Evolutionary conservation across 2,797 vertebrate genomes (phyloP).

Genomic region (Urophycis tenuis): DNA sequence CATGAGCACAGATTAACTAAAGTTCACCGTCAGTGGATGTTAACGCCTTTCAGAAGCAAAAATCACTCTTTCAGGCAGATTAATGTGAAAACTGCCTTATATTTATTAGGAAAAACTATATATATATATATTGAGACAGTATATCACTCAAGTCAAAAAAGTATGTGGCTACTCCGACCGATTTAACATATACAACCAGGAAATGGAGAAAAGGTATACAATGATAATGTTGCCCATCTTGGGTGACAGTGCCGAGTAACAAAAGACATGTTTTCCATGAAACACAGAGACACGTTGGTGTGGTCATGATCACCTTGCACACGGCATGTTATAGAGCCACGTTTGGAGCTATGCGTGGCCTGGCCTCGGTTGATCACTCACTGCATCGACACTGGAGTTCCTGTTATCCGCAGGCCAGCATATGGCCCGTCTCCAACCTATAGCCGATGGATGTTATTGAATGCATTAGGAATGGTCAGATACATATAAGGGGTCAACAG

Average conservation of each 20-base stretch:
- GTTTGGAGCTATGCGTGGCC: background rate
- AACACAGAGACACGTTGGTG: background rate
- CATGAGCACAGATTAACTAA: conserved; percentile 41
- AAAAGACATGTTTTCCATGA: background rate
- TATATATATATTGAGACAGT: background rate
- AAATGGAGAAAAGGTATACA: background rate
- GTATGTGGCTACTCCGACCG: background rate
- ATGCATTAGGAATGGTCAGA: background rate
- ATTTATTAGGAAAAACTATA: conserved; percentile 38
- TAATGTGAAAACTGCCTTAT: conserved; percentile 22
- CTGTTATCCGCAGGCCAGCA: background rate
- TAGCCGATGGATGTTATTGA: background rate
- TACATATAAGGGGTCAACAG: background rate
- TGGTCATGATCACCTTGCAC: background rate
- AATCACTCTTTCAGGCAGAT: background rate
- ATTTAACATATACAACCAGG: background rate
- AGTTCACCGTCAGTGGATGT: conserved; percentile 22
- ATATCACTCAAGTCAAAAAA: background rate
- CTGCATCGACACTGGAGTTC: background rate
- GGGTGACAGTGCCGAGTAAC: background rate
- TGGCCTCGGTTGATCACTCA: background rate
- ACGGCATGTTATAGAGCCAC: background rate
- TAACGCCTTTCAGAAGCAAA: conserved; percentile 3
- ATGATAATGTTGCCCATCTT: background rate
- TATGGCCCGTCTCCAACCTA: background rate